Percentiles rank a stretch among this genome's conserved stretches.
These are phyloP conservation scores for Cryptocephalus moraei DNA, from an alignment of 2,888 invertebrate genomes.

Conservation along the genomic window DNA sequence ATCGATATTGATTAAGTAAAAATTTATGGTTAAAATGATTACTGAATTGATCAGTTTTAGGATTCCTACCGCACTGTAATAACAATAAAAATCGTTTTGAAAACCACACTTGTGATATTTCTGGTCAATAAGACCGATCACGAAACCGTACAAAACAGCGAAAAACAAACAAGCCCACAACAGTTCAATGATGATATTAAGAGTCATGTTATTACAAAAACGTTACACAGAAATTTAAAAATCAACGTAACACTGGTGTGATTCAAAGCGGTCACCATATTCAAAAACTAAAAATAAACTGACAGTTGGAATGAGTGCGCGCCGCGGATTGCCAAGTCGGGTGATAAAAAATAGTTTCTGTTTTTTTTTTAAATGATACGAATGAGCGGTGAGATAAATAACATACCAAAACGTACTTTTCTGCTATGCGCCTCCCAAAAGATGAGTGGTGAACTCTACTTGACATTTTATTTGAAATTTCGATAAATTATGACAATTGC, in stretches of 20 bases:
- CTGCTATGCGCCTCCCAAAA: slow-evolving; percentile 13
- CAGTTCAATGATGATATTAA: slow-evolving; percentile 3
- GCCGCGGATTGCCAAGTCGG: too few relatives aligned
- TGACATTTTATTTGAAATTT: slow-evolving; percentile 11
- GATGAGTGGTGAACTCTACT: slow-evolving; percentile 16
- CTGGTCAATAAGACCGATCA: slow-evolving; percentile 16
- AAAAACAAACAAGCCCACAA: slow-evolving; percentile 24
- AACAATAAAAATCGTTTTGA: not conserved
- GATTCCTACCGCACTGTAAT: not conserved
- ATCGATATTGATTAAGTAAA: too few relatives aligned
- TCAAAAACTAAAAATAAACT: not conserved
- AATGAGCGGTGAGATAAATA: not conserved
- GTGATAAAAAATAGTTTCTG: too few relatives aligned
- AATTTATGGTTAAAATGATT: not conserved
- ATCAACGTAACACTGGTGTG: too few relatives aligned
- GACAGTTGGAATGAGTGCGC: too few relatives aligned
- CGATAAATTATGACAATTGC: not conserved
- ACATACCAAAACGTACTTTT: slow-evolving; percentile 16
- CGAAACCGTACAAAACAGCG: slow-evolving; percentile 26
- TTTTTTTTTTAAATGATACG: not conserved
- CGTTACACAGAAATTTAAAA: not conserved
- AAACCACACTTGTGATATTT: not conserved
- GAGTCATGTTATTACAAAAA: not conserved
- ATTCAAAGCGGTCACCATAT: too few relatives aligned
- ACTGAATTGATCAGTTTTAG: not conserved